These are phyloP conservation scores for Rhinichthys klamathensis DNA, from an alignment of 2,113 vertebrate genomes.

Conservation along the genomic window DNA sequence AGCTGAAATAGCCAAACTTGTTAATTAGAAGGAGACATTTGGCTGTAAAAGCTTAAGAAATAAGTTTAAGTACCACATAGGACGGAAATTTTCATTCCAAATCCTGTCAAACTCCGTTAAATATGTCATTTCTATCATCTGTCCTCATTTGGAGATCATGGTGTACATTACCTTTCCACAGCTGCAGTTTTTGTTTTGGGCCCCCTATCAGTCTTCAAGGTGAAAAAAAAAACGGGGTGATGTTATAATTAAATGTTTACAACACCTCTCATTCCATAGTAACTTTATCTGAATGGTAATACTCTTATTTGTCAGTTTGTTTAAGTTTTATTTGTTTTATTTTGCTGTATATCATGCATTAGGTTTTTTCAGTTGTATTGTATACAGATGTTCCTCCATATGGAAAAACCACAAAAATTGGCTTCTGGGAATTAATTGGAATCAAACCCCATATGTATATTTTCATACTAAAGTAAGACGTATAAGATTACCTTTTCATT, in stretches of 20 bases:
- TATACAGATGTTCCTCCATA: conserved; percentile 9
- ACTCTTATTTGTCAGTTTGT: neutral
- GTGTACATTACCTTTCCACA: conserved; percentile 8
- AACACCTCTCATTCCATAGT: conserved; percentile 15
- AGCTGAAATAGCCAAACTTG: conserved; percentile 11
- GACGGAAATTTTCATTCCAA: neutral
- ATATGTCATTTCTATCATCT: neutral
- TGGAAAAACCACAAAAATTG: conserved; percentile 23
- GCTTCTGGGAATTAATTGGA: conserved; percentile 40
- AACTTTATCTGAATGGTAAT: neutral
- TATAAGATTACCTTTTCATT: conserved; percentile 7
- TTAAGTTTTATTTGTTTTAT: no score
- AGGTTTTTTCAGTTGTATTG: conserved; percentile 18
- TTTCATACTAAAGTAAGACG: neutral
- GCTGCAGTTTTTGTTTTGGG: neutral
- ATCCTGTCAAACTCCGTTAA: conserved; percentile 25
- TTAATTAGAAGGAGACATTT: neutral
- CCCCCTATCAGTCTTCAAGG: neutral
- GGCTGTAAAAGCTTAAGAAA: neutral
- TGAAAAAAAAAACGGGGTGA: neutral
- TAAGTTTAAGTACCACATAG: neutral
- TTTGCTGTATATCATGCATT: conserved; percentile 4
- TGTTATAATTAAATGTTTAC: conserved; percentile 15
- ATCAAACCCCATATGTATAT: conserved; percentile 38
- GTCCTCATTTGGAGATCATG: neutral